A percentile compares a stretch with the other conserved stretches of the same genome.
These are phyloP conservation scores for Apostichopus parvimensis DNA, from an alignment of 35 echinoderm and acorn worm species.

Conservation along the genomic window DNA sequence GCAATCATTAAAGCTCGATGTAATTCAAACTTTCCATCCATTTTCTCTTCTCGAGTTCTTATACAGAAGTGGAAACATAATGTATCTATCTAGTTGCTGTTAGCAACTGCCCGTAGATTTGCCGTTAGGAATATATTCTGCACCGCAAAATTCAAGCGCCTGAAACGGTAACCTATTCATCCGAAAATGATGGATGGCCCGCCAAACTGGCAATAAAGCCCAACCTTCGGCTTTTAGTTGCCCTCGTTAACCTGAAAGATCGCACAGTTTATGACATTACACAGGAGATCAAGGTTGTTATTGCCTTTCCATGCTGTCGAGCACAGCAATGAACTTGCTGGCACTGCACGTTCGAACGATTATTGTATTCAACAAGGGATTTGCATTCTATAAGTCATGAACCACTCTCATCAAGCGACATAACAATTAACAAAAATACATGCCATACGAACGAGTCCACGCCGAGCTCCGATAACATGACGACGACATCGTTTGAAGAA, in stretches of 20 bases:
- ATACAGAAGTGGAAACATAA: no score
- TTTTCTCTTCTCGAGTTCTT: no score
- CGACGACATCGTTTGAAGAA: background rate
- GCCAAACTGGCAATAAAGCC: constrained; percentile 48
- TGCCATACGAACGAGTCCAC: background rate
- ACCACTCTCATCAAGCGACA: background rate
- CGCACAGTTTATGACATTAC: constrained; percentile 49
- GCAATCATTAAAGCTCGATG: no score
- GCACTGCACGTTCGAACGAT: constrained; percentile 16
- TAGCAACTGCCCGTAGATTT: constrained; percentile 31
- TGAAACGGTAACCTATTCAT: constrained; percentile 45
- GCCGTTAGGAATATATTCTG: background rate
- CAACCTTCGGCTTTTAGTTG: constrained; percentile 50
- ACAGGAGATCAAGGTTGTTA: constrained; percentile 49
- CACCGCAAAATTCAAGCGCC: background rate
- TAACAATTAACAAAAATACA: background rate
- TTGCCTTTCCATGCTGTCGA: constrained; percentile 22
- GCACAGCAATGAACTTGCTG: constrained; percentile 31
- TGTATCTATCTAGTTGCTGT: background rate
- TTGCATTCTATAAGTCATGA: constrained; percentile 20
- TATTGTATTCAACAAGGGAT: constrained; percentile 27
- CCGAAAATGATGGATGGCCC: constrained; percentile 47
- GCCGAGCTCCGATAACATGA: background rate
- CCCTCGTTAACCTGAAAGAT: constrained; percentile 51
- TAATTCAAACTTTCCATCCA: no score